Percentiles rank a stretch among this genome's conserved stretches.
Evolutionary conservation across 2,797 vertebrate genomes (phyloP).

Genomic region (Gambusia yucatana): DNA sequence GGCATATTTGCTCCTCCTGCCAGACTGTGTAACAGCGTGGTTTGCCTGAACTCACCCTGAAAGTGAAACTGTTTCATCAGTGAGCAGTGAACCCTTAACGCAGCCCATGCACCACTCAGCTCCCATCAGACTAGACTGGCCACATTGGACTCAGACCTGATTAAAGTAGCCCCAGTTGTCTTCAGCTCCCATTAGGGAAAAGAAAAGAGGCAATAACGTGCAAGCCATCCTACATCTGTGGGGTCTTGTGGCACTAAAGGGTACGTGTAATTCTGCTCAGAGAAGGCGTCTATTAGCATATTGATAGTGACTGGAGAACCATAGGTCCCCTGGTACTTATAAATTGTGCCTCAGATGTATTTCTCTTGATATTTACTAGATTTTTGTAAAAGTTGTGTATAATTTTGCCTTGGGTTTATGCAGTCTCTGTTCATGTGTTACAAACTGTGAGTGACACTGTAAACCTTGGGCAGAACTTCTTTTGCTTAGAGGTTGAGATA

Average conservation of each 20-base stretch:
- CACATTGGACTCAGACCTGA: conserved; percentile 77
- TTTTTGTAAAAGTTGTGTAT: conserved; percentile 21
- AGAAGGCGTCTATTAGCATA: conserved; percentile 70
- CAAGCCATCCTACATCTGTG: conserved; percentile 69
- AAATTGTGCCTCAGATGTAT: conserved; percentile 57
- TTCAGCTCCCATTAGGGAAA: conserved; percentile 74
- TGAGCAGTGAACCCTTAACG: conserved; percentile 80
- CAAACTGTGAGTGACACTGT: conserved; percentile 18
- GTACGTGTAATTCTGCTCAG: conserved; percentile 61
- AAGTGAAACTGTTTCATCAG: conserved; percentile 79
- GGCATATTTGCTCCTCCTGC: conserved; percentile 75
- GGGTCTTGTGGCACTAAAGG: conserved; percentile 65
- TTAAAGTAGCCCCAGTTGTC: conserved; percentile 75
- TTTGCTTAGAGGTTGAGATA: conserved; percentile 1
- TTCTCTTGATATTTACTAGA: conserved; percentile 45
- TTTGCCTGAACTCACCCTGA: conserved; percentile 69
- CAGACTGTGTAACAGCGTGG: conserved; percentile 68
- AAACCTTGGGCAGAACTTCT: conserved; percentile 10
- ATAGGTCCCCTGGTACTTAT: conserved; percentile 62
- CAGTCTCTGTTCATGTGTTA: conserved; percentile 28
- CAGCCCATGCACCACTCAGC: conserved; percentile 74
- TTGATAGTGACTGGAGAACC: conserved; percentile 74
- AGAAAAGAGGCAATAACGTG: conserved; percentile 59
- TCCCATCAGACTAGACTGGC: conserved; percentile 75
- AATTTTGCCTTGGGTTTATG: conserved; percentile 53